These are phyloP conservation scores for Xylocopa sonorina DNA, from an alignment of 1,140 invertebrate genomes.

Conservation along the genomic window DNA sequence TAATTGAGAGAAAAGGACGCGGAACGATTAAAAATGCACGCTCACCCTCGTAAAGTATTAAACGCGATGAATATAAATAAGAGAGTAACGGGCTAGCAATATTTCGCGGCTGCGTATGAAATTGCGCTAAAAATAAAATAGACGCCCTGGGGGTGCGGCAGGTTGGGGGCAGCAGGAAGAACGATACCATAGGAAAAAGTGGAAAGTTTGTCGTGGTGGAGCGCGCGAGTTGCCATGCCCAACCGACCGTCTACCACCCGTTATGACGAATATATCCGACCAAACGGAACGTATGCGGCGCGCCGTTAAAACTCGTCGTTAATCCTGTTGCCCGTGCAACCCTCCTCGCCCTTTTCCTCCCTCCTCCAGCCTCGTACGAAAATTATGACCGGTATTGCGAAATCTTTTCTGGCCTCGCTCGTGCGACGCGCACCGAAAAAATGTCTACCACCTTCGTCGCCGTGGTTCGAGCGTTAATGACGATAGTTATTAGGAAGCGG, in stretches of 20 bases:
- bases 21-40: neutral
- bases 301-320: conserved; percentile 42
- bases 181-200: neutral
- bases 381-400: conserved; percentile 61
- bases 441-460: conserved; percentile 54
- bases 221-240: too few relatives aligned
- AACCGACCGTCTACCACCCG: too few relatives aligned
- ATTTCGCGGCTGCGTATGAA: neutral
- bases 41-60: neutral
- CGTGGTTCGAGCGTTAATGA: conserved; percentile 71
- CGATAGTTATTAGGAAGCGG: conserved; percentile 72
- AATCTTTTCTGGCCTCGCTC: conserved; percentile 40
- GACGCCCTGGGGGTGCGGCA: too few relatives aligned
- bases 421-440: conserved; percentile 59
- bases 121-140: conserved; percentile 5
- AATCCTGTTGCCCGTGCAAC: conserved; percentile 43
- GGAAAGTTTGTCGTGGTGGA: neutral
- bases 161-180: neutral
- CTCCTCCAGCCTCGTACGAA: conserved; percentile 31
- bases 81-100: neutral
- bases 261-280: conserved; percentile 32
- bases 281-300: conserved; percentile 10
- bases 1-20: neutral
- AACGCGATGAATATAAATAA: neutral
- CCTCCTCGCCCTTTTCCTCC: too few relatives aligned